A percentile compares a stretch with the other conserved stretches of the same genome.
phyloP scores from a whole-genome alignment of 2,888 invertebrate species.

The Agonopterix alstromeriana region DNA sequence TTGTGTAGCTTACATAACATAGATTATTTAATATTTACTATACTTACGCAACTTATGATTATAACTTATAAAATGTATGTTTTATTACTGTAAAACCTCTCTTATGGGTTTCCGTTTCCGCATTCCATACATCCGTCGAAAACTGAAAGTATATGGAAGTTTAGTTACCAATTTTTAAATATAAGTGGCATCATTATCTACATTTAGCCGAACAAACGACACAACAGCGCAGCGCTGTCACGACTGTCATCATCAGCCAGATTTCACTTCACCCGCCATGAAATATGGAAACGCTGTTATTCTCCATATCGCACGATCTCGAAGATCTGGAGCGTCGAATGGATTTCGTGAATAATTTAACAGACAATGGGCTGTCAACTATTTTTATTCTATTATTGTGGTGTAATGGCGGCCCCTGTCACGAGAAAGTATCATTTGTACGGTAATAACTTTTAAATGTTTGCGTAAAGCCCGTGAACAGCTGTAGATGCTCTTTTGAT shows the following conservation, averaged over 20 bases:
- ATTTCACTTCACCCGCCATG: slow-evolving; percentile 45
- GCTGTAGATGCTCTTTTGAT: background rate
- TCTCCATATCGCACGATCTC: slow-evolving; percentile 64
- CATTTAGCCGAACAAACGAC: no score
- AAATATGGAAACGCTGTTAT: slow-evolving; percentile 62
- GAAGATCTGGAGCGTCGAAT: slow-evolving; percentile 62
- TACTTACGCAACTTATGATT: no score
- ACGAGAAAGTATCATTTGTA: slow-evolving; percentile 44
- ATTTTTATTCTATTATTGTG: slow-evolving; percentile 46
- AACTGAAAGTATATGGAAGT: no score
- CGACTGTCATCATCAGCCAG: slow-evolving; percentile 66
- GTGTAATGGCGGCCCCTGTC: slow-evolving; percentile 26
- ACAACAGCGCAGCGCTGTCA: slow-evolving; percentile 29
- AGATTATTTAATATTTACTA: no score
- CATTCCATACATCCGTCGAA: no score
- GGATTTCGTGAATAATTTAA: slow-evolving; percentile 71
- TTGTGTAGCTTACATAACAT: background rate
- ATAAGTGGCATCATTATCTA: no score
- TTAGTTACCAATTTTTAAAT: no score
- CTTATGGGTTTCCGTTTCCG: no score
- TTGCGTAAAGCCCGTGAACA: slow-evolving; percentile 22
- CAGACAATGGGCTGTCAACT: slow-evolving; percentile 64
- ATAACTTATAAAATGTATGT: no score
- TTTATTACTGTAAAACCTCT: no score
- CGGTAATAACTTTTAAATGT: slow-evolving; percentile 29